Evolutionary conservation across 2,113 vertebrate genomes (phyloP), one percentile per base, ranked within the genome.

Genomic region (Raja brachyura): DNA sequence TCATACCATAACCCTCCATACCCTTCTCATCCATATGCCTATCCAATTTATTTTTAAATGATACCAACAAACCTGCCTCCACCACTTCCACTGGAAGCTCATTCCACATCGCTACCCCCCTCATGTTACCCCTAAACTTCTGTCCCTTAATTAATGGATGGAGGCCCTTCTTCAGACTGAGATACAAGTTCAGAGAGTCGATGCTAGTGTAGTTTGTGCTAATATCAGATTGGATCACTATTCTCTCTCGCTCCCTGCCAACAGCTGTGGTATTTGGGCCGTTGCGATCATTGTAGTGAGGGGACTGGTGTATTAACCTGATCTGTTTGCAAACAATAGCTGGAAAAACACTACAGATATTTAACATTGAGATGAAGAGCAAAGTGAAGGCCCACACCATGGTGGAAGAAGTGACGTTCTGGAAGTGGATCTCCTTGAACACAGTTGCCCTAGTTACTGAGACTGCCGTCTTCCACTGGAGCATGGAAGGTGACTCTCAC

Each of bases 281-380:
- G 5, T 20, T 73, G 4, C 1, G 0, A 10, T 66, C 63, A 5
- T 48, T 61, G 4, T 11, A 7, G 25, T 86, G 11, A 56, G 7
- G 20, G 39, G 78, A 25, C n/a, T 66, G 14, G 13, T 66, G 13
- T 31, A 3, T 81, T 56, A 81, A 81, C 78, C 54, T 63, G 0
- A 33, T 86, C 63, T 33, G 33, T 59, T 25, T 28, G 16, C n/a
- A 14, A 11, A 77, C 13, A 92, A 20, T 94, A 99, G 98, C 98
- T 93, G 98, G 97, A 92, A 98, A 98, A 96, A 98, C 97, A 0
- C 97, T 99, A 94, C 98, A 98, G 94, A 98, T 98, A 93, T 98
- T 99, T 95, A 99, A 98, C 96, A 99, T 98, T 93, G 98, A 98
- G 95, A 98, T 98, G 97, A 99, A 98, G 96, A 99, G 97, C 93